phyloP scores from a whole-genome alignment of 1,140 invertebrate species.

The Drosophila nigrodunni region DNA sequence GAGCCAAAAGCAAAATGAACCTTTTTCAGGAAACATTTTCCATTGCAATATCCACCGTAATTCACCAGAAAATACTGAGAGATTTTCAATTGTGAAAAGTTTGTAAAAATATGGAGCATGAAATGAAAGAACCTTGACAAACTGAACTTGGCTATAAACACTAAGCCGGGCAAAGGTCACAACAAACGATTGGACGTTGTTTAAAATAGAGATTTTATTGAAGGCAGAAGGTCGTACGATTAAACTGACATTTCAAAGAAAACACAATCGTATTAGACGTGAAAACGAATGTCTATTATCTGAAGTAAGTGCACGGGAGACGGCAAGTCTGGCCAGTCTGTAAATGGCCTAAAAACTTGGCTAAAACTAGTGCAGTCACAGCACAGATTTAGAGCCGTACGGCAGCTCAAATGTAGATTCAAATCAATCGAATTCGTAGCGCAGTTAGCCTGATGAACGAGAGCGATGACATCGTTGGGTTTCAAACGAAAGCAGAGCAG shows the following conservation, averaged over 20 bases:
- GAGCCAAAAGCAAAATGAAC: slow-evolving; percentile 9
- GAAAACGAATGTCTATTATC: slow-evolving; percentile 88
- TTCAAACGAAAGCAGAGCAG: neutral
- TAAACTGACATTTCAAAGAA: slow-evolving; percentile 90
- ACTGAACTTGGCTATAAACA: slow-evolving; percentile 2
- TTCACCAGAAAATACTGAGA: neutral
- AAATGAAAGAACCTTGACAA: neutral
- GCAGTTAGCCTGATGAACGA: neutral
- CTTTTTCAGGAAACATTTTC: neutral
- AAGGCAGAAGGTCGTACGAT: slow-evolving; percentile 86
- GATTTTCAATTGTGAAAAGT: neutral
- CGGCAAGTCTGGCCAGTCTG: slow-evolving; percentile 90
- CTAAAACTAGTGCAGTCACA: slow-evolving; percentile 15
- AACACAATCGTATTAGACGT: slow-evolving; percentile 86
- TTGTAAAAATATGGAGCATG: neutral
- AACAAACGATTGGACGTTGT: neutral
- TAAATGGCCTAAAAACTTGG: slow-evolving; percentile 58
- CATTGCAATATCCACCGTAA: neutral
- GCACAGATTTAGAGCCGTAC: slow-evolving; percentile 60
- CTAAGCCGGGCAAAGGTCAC: slow-evolving; percentile 1
- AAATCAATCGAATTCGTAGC: neutral
- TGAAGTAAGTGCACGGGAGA: slow-evolving; percentile 93
- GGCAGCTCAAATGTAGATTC: slow-evolving; percentile 86
- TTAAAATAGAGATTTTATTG: slow-evolving; percentile 14
- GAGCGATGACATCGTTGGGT: neutral